Evolutionary conservation across 2,888 invertebrate genomes (phyloP).

Genomic region (Beris chalybata): DNA sequence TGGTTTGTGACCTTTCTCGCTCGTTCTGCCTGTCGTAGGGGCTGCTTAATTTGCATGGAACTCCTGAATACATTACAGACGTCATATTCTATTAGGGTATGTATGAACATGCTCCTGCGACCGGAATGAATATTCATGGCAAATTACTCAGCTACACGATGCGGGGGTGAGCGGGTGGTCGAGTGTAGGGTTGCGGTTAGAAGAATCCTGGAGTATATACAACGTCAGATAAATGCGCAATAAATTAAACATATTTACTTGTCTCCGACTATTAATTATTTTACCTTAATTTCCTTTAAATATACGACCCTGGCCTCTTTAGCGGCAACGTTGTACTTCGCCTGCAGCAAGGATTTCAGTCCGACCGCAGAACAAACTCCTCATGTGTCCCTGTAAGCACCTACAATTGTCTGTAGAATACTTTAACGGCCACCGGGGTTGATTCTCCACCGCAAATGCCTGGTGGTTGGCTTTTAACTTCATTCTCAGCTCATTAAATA

Average conservation of each 20-base stretch:
- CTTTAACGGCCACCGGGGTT: background rate
- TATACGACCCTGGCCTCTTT: slow-evolving; percentile 8
- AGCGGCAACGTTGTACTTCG: background rate
- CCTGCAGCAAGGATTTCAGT: slow-evolving; percentile 10
- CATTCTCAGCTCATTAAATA: slow-evolving; percentile 21
- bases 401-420: too few species aligned
- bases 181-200: background rate
- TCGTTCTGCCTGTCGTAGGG: too few species aligned
- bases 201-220: too few species aligned
- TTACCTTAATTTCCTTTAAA: slow-evolving; percentile 19
- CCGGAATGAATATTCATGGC: slow-evolving; percentile 20
- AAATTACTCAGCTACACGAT: background rate
- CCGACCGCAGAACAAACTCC: background rate
- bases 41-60: too few species aligned
- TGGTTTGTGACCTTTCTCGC: too few species aligned
- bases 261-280: slow-evolving; percentile 24
- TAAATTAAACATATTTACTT: slow-evolving; percentile 29
- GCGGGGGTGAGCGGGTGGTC: background rate
- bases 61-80: slow-evolving; percentile 3
- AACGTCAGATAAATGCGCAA: slow-evolving; percentile 17
- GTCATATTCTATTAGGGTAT: slow-evolving; percentile 13
- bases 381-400: too few species aligned
- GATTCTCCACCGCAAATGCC: background rate
- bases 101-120: slow-evolving; percentile 9
- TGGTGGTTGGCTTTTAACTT: background rate